Evolutionary conservation across 2,113 vertebrate species (phyloP), one percentile per base, ranked within the genome.

Genomic region (Petrocephalus zakoni): DNA sequence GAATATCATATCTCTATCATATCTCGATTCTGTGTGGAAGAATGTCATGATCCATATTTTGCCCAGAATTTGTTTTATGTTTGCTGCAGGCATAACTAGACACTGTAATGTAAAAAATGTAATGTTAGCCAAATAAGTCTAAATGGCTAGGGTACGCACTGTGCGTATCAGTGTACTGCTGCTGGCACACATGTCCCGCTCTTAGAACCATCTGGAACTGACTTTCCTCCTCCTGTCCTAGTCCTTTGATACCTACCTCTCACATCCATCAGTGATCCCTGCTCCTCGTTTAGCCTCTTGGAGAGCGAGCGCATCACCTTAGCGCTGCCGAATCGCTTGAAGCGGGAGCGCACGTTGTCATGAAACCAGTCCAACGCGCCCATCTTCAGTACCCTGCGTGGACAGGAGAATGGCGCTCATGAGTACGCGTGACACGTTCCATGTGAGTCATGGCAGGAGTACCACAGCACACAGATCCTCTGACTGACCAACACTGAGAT

Each of bases 291-390:
- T 88, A 96, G 90, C 92, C 97, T 95, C 90, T 95, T 96, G 0
- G 91, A 96, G 75, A 99, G 97, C 0, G 96, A 99, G 21, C 93
- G 95, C 94, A 98, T 95, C 87, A 99, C 97, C 64, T 99, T 98
- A 91, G 97, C 97, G 0, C 97, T 99, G 82, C 98, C 98, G 5
- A 98, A 98, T 2, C 94, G 93, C 92, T 97, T 97, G 93, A 99
- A 99, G 15, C 97, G 97, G 34, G 97, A 92, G 0, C 94, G 93
- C 83, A 98, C 94, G 0, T 97, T 97, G 13, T 97, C 92, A 0
- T 99, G 95, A 93, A 96, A 99, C 98, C 98, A 99, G 61, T 98
- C 97, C 92, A 98, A 92, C 0, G 97, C 97, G 2, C 97, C 96
- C 0, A 96, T 96, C 95, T 96, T 97, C 90, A 97, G 95, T 0